Base-by-base conservation (phyloP, 2,888 invertebrate species). In the Torymus auratus region DNA sequence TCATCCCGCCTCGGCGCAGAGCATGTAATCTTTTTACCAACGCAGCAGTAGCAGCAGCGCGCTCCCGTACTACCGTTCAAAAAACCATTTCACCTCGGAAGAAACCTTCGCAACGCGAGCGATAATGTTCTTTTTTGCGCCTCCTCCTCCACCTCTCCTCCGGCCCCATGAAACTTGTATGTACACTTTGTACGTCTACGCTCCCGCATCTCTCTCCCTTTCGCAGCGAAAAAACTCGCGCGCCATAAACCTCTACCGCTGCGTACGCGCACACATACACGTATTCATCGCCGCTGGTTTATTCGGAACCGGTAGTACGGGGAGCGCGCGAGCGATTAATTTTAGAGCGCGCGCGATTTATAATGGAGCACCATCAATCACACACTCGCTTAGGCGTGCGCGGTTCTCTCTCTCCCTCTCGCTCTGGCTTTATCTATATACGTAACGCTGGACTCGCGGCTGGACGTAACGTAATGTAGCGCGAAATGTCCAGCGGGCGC, bases 361-460 rank as follows among this genome's bases (percentile, higher is more conserved):
- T 88, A 89, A 88, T 88, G 86, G 86, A 86, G 83, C 85, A 84
- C 86, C 87, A 89, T 89, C 88, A 89, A 89, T 89, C 89, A 88
- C 85, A 83, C 81, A 83, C 84, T 84, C 86, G 84, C 85, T 86
- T 86, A 86, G 84, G 82, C 83, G 75, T 58, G 60, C 52, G 20
- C 56, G 17, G 41, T 41, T 41, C 41, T 41, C 52, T 41, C 41
- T 41, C 52, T 53, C 10, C 41, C 60, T 23, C 67, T 17, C 14
- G 41, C 68, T 41, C 41, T 41, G 28, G 17, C 13, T 14, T 50
- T 71, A 67, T 67, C 53, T 23, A 13, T 65, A n/a, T 56, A 50
- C 5, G 7, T 41, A 64, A 4, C 5, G 50, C 58, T 58, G 50
- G 65, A 60, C 58, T 56, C n/a, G 28, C 53, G 10, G 56, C 61